A percentile compares a stretch with the other conserved stretches of the same genome.
These are phyloP conservation scores for Hirtodrosophila trivittata DNA, from an alignment of 2,888 invertebrate genomes.

Conservation along the genomic window DNA sequence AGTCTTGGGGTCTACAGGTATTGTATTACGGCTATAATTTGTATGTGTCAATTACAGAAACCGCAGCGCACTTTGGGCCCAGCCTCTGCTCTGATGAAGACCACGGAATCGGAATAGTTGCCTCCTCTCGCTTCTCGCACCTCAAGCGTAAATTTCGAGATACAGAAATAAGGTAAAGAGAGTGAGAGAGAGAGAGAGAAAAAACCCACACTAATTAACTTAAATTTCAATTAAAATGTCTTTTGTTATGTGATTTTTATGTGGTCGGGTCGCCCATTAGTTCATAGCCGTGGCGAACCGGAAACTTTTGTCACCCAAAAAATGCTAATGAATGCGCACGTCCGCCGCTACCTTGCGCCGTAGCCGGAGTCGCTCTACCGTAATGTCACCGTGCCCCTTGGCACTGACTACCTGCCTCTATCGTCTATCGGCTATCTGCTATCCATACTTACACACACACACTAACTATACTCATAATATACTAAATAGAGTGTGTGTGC, in stretches of 20 bases:
- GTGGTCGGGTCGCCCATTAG: slow-evolving; percentile 63
- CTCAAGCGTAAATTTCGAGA: slow-evolving; percentile 33
- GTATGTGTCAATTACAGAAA: slow-evolving; percentile 61
- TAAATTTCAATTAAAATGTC: slow-evolving; percentile 80
- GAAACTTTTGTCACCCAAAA: slow-evolving; percentile 80
- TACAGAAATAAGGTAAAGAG: background rate
- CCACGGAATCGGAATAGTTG: no score
- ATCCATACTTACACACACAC: slow-evolving; percentile 7
- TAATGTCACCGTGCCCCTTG: no score
- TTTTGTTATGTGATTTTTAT: slow-evolving; percentile 78
- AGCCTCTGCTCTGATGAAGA: no score
- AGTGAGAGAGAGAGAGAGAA: slow-evolving; percentile 1
- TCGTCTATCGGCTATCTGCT: slow-evolving; percentile 21
- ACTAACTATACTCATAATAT: background rate
- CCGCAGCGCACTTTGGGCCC: slow-evolving; percentile 30
- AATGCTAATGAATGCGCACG: slow-evolving; percentile 73
- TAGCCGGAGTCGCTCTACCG: background rate
- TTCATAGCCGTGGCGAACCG: slow-evolving; percentile 76
- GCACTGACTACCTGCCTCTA: slow-evolving; percentile 1
- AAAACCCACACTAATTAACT: slow-evolving; percentile 74
- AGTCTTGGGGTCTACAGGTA: no score
- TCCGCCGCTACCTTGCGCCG: slow-evolving; percentile 22
- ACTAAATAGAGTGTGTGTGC: no score
- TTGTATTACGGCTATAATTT: slow-evolving; percentile 34
- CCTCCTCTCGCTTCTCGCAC: background rate